A percentile compares a stretch with the other conserved stretches of the same genome.
Conservation (phyloP, 1,140 invertebrate species). For the Caenorhabditis tropicalis region DNA sequence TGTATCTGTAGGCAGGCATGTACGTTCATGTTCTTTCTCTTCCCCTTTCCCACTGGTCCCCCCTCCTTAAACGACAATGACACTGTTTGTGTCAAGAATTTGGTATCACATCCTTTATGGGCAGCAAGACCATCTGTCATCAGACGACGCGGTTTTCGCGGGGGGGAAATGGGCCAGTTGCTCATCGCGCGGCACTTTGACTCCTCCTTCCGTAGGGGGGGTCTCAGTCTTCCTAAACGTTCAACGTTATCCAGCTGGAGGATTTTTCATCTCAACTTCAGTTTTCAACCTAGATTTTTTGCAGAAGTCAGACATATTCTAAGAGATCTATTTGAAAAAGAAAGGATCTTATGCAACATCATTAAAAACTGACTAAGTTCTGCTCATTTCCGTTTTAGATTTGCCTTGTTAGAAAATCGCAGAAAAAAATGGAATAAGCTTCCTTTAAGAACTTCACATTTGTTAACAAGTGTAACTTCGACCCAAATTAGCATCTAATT, state of each 20-base stretch:
- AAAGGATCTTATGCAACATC: no score
- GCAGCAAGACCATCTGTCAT: slow-evolving; percentile 32
- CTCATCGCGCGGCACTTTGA: slow-evolving; percentile 35
- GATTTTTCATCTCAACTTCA: no score
- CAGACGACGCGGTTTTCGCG: slow-evolving; percentile 22
- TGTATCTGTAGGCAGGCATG: slow-evolving; percentile 38
- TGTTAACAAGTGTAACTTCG: not conserved
- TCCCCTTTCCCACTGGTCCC: not conserved
- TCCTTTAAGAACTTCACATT: not conserved
- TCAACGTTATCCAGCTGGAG: no score
- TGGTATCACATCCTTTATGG: slow-evolving; percentile 39
- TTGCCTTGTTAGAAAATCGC: no score
- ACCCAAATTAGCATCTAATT: not conserved
- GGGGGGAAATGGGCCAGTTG: not conserved
- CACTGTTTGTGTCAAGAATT: slow-evolving; percentile 41
- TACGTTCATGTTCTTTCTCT: slow-evolving; percentile 33
- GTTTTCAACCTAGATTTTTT: no score
- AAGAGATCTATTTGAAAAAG: no score
- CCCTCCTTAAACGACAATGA: slow-evolving; percentile 27
- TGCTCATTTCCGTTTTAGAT: no score
- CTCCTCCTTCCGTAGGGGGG: not conserved
- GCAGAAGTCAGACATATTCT: no score
- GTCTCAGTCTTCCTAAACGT: not conserved
- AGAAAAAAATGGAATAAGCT: not conserved
- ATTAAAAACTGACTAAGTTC: no score